phyloP scores from a whole-genome alignment of 2,797 vertebrate genomes.

The Cephalopachus bancanus region DNA sequence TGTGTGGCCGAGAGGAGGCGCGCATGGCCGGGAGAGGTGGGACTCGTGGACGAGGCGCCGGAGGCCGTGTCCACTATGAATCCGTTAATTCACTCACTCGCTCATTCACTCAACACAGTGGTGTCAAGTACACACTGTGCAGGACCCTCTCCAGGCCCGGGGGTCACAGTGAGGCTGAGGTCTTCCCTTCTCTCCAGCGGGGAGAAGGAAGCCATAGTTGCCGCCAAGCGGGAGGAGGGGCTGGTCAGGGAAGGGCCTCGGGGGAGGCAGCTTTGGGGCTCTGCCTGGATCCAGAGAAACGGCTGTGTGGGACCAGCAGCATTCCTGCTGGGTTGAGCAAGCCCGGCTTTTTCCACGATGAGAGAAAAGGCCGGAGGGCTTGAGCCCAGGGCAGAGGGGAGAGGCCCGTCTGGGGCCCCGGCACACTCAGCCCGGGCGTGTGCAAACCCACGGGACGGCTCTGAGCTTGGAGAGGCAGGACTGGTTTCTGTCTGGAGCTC shows the following conservation, averaged over 20 bases:
- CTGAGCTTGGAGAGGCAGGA: not conserved
- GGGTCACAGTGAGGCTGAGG: rapidly evolving
- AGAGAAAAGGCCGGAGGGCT: not conserved
- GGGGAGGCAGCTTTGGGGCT: not conserved
- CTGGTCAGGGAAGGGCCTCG: not conserved
- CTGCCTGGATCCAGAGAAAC: not conserved
- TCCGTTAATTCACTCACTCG: no score
- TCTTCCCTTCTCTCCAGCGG: not conserved
- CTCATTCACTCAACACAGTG: not conserved
- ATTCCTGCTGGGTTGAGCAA: not conserved
- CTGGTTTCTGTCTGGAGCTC: not conserved
- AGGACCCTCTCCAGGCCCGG: not conserved
- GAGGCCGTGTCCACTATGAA: not conserved
- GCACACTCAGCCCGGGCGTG: rapidly evolving
- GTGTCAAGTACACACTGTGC: no score
- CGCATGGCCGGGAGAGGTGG: not conserved
- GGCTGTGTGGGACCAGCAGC: not conserved
- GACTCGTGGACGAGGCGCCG: not conserved
- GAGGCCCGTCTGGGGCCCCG: not conserved
- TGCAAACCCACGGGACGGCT: not conserved
- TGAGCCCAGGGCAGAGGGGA: not conserved
- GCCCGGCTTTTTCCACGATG: not conserved
- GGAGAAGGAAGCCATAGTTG: not conserved
- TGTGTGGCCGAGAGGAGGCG: not conserved
- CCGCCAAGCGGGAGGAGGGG: not conserved